These are phyloP conservation scores for Glyptemys insculpta DNA, from an alignment of 2,797 vertebrate species.

Conservation along the genomic window DNA sequence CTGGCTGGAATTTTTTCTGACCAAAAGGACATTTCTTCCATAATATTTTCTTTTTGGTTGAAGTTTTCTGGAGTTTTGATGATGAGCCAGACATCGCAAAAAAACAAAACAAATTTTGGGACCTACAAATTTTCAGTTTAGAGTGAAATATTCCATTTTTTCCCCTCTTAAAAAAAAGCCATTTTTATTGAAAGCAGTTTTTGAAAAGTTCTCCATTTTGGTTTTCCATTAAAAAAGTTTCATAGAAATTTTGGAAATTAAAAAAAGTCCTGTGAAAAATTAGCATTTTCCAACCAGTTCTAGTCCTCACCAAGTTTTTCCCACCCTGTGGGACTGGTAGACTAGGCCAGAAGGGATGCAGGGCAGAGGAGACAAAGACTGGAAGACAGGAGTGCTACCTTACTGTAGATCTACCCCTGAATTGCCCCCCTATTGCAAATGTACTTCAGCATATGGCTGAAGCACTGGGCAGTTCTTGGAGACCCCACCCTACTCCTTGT, in stretches of 20 bases:
- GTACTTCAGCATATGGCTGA: too few species aligned
- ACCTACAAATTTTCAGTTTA: too few species aligned
- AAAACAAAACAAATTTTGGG: too few species aligned
- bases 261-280: neutral
- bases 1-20: neutral
- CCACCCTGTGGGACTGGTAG: neutral
- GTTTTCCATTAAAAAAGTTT: too few species aligned
- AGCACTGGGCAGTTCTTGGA: neutral
- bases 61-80: neutral
- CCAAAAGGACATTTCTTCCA: too few species aligned
- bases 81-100: neutral
- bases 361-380: neutral
- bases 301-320: neutral
- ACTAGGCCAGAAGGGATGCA: neutral
- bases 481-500: neutral
- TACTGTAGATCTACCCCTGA: neutral
- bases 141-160: too few species aligned
- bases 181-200: too few species aligned
- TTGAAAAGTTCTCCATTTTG: too few species aligned
- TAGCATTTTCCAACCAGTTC: neutral
- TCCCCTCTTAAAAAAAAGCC: too few species aligned
- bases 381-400: neutral
- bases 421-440: neutral
- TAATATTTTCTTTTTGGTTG: neutral
- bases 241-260: too few species aligned